Evolutionary conservation across 2,113 vertebrate species (phyloP).

Genomic region (Pavo muticus): DNA sequence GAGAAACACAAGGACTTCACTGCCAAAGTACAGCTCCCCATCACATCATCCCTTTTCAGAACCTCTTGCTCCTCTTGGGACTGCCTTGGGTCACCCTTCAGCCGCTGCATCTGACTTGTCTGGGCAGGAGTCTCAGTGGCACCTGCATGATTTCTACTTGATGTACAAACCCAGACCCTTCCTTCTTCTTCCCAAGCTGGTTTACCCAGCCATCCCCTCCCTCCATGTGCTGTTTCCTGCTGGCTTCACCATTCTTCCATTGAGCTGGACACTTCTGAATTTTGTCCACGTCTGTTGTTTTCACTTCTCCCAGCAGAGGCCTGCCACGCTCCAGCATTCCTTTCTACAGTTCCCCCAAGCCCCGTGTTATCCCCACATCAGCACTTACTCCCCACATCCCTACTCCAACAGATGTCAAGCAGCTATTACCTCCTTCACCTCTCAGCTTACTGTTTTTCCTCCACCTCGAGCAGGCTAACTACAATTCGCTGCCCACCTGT

Average conservation of each 20-base stretch:
- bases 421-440: neutral
- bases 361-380: neutral
- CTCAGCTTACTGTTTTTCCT: neutral
- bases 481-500: neutral
- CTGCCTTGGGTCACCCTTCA: neutral
- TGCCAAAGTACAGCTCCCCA: neutral
- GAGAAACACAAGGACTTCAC: neutral
- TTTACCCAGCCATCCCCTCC: neutral
- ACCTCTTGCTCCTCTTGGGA: neutral
- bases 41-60: neutral
- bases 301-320: neutral
- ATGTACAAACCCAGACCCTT: neutral
- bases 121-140: accelerated
- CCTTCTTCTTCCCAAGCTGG: neutral
- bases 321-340: neutral
- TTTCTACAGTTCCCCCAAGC: neutral
- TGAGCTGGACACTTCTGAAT: neutral
- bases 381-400: neutral
- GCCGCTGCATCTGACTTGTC: accelerated
- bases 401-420: neutral
- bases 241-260: neutral
- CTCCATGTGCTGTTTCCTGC: neutral
- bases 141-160: neutral
- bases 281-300: neutral
- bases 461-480: neutral